Base-by-base conservation (phyloP, 2,113 vertebrate genomes). In the Gymnorhina tibicen region DNA sequence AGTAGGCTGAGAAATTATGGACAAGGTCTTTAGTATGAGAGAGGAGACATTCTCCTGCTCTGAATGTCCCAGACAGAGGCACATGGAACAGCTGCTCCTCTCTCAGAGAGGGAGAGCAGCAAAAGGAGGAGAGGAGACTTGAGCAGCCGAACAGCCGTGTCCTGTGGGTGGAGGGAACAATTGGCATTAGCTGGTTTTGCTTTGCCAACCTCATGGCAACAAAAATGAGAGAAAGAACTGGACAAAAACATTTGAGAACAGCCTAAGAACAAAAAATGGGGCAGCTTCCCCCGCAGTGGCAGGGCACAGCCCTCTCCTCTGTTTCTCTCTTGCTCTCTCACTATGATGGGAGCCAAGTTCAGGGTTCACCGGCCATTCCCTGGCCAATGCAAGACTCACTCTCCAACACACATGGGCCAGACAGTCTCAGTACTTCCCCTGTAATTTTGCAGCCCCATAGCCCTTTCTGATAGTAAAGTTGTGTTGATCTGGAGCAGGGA, bases 141-240 rank as follows among this genome's bases (percentile, higher is more conserved):
- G 21, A 81, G 26, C 24, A 47, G 47, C 22, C 20, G 11, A 41
- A 28, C 16, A n/a, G 17, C 24, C 0, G 0, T 1, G 11, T 74
- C 55, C 26, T 5, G 0, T 3, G 6, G 23, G 12, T 0, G 0
- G 35, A 89, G 6, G 13, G 14, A 86, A 66, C 22, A 86, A 49
- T 3, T 39, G 32, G n/a, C 46, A 66, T 56, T 19, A 75, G 19
- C 10, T 46, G 66, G 19, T 60, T 87, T 85, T 60, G 11, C 52
- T 87, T 56, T 76, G 26, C 23, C 35, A 76, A 37, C 3, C 3
- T 83, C 52, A 64, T 49, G 8, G 47, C 28, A 55, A 60, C 13
- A 67, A 78, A 89, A 86, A 26, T 6, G 6, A 87, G 62, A 81
- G 23, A 59, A 80, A 39, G 16, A 81, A 64, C 17, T 9, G 32